Percentiles rank a stretch among this genome's conserved stretches.
These are phyloP conservation scores for Dynastes maya DNA, from an alignment of 2,888 invertebrate species.

Conservation along the genomic window DNA sequence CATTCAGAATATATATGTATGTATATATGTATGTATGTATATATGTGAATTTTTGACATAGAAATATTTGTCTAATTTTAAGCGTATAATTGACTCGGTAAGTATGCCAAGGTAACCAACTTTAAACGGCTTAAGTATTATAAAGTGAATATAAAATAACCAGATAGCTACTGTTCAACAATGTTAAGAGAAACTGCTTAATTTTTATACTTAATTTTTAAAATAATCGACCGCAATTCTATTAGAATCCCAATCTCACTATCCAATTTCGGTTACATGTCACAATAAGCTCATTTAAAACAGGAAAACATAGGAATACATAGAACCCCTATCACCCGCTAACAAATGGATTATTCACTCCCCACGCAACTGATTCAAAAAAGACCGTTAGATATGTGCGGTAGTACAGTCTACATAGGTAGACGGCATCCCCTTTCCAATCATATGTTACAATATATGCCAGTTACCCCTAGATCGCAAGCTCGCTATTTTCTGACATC, in stretches of 20 bases:
- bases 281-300: not conserved
- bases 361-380: conserved; percentile 31
- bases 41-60: too few species aligned
- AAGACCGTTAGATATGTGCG: conserved; percentile 21
- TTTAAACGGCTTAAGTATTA: too few species aligned
- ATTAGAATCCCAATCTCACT: not conserved
- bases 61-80: too few species aligned
- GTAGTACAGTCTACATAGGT: not conserved
- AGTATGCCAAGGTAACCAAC: too few species aligned
- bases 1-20: too few species aligned
- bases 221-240: too few species aligned
- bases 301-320: not conserved
- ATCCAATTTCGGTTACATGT: conserved; percentile 1
- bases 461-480: conserved; percentile 22
- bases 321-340: not conserved
- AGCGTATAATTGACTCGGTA: too few species aligned
- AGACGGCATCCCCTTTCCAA: conserved; percentile 23
- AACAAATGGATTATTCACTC: conserved; percentile 17
- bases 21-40: too few species aligned
- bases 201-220: too few species aligned
- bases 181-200: too few species aligned
- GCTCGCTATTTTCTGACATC: conserved; percentile 30
- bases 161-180: too few species aligned
- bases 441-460: conserved; percentile 39
- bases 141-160: too few species aligned